These are phyloP conservation scores for Uloborus diversus DNA, from an alignment of 1,140 invertebrate genomes.

Conservation along the genomic window DNA sequence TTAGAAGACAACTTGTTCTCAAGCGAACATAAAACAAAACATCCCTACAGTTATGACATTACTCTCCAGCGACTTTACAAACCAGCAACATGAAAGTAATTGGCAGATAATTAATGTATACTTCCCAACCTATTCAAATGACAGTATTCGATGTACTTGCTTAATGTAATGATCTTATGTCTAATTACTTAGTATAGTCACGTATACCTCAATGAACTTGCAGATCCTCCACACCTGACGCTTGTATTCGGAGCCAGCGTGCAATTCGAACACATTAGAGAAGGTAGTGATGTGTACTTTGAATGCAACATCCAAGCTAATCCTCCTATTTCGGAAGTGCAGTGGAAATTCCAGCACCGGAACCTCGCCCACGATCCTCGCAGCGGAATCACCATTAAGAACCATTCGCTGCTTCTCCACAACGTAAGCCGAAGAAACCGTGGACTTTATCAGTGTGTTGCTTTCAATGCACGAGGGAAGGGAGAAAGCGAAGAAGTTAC, in stretches of 20 bases:
- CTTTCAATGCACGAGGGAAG: slow-evolving; percentile 86
- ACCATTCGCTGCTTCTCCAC: slow-evolving; percentile 71
- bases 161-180: too few species aligned
- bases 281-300: slow-evolving; percentile 86
- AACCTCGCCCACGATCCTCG: slow-evolving; percentile 61
- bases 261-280: slow-evolving; percentile 79
- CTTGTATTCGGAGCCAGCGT: slow-evolving; percentile 83
- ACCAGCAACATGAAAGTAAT: too few species aligned
- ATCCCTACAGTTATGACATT: too few species aligned
- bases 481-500: slow-evolving; percentile 83
- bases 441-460: slow-evolving; percentile 82
- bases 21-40: too few species aligned
- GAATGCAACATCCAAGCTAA: slow-evolving; percentile 89
- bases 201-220: too few species aligned
- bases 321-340: slow-evolving; percentile 79
- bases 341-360: slow-evolving; percentile 79
- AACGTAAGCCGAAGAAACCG: slow-evolving; percentile 60
- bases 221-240: slow-evolving; percentile 85
- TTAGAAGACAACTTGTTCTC: too few species aligned
- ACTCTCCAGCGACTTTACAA: too few species aligned
- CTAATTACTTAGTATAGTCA: too few species aligned
- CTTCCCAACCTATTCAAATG: too few species aligned
- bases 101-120: too few species aligned
- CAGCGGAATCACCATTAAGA: slow-evolving; percentile 79
- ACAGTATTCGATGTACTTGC: too few species aligned